Evolutionary conservation across 2,797 vertebrate genomes (phyloP).

Genomic region (Selene dorsalis): DNA sequence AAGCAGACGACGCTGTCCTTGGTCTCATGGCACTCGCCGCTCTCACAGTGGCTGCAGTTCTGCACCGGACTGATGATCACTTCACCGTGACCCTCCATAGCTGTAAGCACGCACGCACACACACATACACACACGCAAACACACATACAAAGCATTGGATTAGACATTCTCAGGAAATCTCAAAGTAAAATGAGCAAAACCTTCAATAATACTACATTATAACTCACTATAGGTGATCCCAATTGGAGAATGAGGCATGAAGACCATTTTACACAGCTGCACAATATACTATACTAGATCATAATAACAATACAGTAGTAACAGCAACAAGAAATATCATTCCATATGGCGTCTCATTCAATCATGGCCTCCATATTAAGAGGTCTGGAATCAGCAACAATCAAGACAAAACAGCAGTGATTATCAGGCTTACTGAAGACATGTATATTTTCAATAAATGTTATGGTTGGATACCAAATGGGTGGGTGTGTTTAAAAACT

Average conservation of each 20-base stretch:
- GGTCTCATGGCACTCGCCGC: constrained; percentile 89
- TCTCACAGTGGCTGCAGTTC: constrained; percentile 97
- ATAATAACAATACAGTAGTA: background rate
- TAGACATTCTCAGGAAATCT: constrained; percentile 23
- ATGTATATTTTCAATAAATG: constrained; percentile 11
- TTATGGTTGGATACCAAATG: background rate
- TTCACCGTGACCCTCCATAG: constrained; percentile 94
- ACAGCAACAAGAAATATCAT: background rate
- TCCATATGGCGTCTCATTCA: background rate
- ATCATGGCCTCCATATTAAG: background rate
- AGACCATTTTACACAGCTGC: background rate
- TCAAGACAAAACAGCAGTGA: background rate
- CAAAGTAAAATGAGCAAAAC: constrained; percentile 3
- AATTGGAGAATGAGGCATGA: constrained; percentile 15
- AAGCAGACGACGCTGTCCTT: constrained; percentile 88
- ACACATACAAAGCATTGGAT: constrained; percentile 17
- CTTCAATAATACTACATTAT: constrained; percentile 26
- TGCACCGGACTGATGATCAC: constrained; percentile 92
- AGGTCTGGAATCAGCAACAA: background rate
- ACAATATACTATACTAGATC: background rate
- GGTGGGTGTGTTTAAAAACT: background rate
- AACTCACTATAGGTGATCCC: constrained; percentile 24
- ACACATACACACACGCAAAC: constrained; percentile 20
- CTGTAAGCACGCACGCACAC: constrained; percentile 72
- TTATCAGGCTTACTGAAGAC: background rate